A percentile compares a stretch with the other conserved stretches of the same genome.
phyloP scores from a whole-genome alignment of 1,140 invertebrate genomes.

The Drosophila kanapiae region DNA sequence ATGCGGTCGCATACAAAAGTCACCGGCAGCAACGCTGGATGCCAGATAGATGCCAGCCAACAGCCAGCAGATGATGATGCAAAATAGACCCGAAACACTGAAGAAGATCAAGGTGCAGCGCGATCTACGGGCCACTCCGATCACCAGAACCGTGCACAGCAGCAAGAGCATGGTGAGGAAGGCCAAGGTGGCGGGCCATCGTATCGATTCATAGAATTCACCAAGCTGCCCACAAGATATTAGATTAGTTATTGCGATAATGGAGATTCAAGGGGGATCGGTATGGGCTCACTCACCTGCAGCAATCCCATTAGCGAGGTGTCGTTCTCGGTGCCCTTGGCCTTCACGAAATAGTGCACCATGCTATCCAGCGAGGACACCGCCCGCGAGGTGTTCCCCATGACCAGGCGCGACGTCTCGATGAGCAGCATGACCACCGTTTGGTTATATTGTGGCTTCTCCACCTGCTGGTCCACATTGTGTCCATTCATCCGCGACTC shows the following conservation, averaged over 20 bases:
- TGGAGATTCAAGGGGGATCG: too few relatives aligned
- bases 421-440: slow-evolving; percentile 89
- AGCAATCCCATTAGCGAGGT: slow-evolving; percentile 89
- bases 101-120: slow-evolving; percentile 93
- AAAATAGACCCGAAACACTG: slow-evolving; percentile 91
- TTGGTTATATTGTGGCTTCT: slow-evolving; percentile 90
- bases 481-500: slow-evolving; percentile 85
- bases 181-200: slow-evolving; percentile 93
- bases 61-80: slow-evolving; percentile 92
- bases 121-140: slow-evolving; percentile 92
- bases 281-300: slow-evolving; percentile 84
- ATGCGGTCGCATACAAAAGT: slow-evolving; percentile 91
- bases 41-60: slow-evolving; percentile 91
- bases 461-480: slow-evolving; percentile 90
- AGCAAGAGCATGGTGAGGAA: slow-evolving; percentile 91
- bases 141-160: slow-evolving; percentile 92
- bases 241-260: not conserved
- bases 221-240: slow-evolving; percentile 59
- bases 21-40: slow-evolving; percentile 90
- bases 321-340: slow-evolving; percentile 88
- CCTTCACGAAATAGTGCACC: slow-evolving; percentile 90
- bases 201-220: slow-evolving; percentile 88
- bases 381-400: slow-evolving; percentile 90
- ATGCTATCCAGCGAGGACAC: slow-evolving; percentile 86
- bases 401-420: slow-evolving; percentile 88